phyloP scores from a whole-genome alignment of 1,140 invertebrate species.

The Adelges cooleyi region DNA sequence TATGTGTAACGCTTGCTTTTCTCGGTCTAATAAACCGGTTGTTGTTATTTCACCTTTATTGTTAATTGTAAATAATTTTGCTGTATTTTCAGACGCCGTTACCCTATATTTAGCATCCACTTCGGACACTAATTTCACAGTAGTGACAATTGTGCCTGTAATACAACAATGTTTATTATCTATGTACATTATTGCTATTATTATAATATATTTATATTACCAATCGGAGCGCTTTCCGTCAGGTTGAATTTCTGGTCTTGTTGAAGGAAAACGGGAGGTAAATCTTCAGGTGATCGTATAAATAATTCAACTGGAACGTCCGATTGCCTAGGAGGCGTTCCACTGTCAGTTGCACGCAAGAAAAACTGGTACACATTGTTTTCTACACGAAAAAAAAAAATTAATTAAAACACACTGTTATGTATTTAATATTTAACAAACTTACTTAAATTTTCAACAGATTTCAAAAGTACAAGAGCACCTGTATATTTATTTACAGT shows the following conservation, averaged over 20 bases:
- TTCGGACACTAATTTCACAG: constrained; percentile 49
- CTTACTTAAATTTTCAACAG: constrained; percentile 46
- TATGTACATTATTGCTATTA: neutral
- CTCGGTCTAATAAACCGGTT: constrained; percentile 61
- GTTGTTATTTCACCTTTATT: constrained; percentile 58
- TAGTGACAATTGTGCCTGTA: constrained; percentile 49
- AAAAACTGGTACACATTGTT: constrained; percentile 79
- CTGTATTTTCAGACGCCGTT: constrained; percentile 44
- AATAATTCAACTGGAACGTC: constrained; percentile 69
- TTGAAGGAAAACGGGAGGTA: constrained; percentile 58
- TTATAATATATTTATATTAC: constrained; percentile 32
- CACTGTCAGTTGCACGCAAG: constrained; percentile 69
- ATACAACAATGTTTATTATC: constrained; percentile 28
- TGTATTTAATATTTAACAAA: neutral
- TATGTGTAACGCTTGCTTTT: constrained; percentile 55
- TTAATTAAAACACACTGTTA: neutral
- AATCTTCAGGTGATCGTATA: constrained; percentile 55
- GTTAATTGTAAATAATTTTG: constrained; percentile 61
- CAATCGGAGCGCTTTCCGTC: constrained; percentile 59
- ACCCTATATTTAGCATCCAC: constrained; percentile 53
- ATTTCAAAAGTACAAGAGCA: constrained; percentile 50
- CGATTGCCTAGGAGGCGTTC: constrained; percentile 52
- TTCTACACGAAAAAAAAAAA: constrained; percentile 44
- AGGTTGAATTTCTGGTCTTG: constrained; percentile 64
- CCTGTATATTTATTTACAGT: constrained; percentile 57